phyloP scores from a whole-genome alignment of 2,888 invertebrate species.

The Gerris lacustris region DNA sequence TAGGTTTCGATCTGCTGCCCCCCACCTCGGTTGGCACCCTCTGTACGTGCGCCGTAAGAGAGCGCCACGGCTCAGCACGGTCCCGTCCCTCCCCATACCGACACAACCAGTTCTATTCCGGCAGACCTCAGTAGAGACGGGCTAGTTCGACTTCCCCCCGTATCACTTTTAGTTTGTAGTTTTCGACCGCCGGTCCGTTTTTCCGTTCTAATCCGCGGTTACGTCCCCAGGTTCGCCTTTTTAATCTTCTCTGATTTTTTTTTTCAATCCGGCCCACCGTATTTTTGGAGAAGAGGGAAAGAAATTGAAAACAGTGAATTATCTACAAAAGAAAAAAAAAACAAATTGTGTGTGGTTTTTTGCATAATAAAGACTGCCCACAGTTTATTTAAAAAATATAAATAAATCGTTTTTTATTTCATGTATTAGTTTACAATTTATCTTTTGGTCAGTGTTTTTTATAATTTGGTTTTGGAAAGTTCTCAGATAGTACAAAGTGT shows the following conservation, averaged over 20 bases:
- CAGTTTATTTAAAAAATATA: neutral
- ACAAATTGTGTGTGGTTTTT: neutral
- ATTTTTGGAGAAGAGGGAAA: neutral
- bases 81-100: neutral
- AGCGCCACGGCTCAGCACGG: neutral
- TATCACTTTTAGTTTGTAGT: neutral
- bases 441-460: too few species aligned
- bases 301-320: neutral
- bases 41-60: neutral
- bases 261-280: neutral
- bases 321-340: neutral
- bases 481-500: neutral
- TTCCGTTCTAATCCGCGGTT: conserved; percentile 1
- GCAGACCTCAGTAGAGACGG: neutral
- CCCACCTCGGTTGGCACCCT: neutral
- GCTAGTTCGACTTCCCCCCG: neutral
- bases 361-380: neutral
- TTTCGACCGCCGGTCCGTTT: conserved; percentile 2
- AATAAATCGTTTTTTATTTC: neutral
- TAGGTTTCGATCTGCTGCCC: neutral
- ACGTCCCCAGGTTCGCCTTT: neutral
- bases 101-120: neutral
- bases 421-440: too few species aligned
- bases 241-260: neutral
- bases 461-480: too few species aligned